A percentile compares a stretch with the other conserved stretches of the same genome.
Evolutionary conservation across 2,113 vertebrate genomes (phyloP).

Genomic region (Brachyhypopomus gauderio): DNA sequence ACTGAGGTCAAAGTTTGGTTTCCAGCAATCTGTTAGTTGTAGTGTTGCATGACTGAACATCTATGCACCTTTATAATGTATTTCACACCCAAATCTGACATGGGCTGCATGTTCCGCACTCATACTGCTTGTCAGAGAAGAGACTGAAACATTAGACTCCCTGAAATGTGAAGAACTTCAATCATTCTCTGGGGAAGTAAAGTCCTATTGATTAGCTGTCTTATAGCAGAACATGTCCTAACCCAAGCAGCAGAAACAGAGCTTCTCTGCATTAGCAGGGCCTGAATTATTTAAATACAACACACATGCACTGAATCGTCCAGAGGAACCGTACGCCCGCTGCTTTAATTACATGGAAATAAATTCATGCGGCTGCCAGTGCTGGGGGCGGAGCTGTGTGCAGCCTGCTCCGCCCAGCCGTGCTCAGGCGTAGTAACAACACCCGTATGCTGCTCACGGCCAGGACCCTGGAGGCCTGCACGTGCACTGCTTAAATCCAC

Average conservation of each 20-base stretch:
- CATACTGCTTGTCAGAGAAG: too few species aligned
- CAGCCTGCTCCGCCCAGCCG: conserved; percentile 42
- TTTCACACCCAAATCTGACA: too few species aligned
- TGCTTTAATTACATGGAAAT: too few species aligned
- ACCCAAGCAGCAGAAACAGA: not conserved
- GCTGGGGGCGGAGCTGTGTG: not conserved
- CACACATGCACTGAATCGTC: too few species aligned
- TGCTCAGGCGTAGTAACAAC: conserved; percentile 63
- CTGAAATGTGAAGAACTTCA: too few species aligned
- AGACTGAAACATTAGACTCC: too few species aligned
- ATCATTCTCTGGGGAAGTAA: too few species aligned
- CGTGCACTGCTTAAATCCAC: conserved; percentile 18
- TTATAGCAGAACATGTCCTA: not conserved
- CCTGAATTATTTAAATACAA: conserved; percentile 5
- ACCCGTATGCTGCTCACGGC: conserved; percentile 71
- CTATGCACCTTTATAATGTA: too few species aligned
- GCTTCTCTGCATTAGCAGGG: not conserved
- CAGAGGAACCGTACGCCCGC: too few species aligned
- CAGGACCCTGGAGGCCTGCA: conserved; percentile 41
- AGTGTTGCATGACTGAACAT: too few species aligned
- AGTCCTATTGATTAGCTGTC: not conserved
- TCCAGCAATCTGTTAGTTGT: not conserved
- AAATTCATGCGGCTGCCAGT: not conserved
- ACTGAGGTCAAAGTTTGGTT: not conserved
- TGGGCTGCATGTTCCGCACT: too few species aligned